phyloP scores from a whole-genome alignment of 2,113 vertebrate genomes.

The Poicephalus gulielmi region DNA sequence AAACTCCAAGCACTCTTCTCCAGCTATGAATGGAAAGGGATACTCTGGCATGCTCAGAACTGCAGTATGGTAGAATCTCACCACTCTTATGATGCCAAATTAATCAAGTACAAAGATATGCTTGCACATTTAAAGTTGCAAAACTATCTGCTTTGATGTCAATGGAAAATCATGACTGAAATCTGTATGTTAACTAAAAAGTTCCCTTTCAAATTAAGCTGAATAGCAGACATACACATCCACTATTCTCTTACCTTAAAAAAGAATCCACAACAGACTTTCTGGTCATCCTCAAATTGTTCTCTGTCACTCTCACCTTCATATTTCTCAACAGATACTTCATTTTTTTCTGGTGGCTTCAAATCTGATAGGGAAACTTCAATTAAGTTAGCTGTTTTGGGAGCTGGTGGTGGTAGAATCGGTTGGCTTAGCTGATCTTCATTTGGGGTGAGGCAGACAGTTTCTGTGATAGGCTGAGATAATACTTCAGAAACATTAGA shows the following conservation, averaged over 20 bases:
- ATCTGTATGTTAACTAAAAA: not conserved
- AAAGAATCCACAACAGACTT: constrained; percentile 93
- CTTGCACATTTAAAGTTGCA: not conserved
- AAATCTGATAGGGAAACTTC: constrained; percentile 92
- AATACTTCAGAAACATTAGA: constrained; percentile 86
- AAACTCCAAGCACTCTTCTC: not conserved
- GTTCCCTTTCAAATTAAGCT: not conserved
- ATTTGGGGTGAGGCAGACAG: constrained; percentile 81
- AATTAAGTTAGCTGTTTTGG: constrained; percentile 84
- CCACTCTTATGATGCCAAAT: not conserved
- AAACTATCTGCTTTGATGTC: not conserved
- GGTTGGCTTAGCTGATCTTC: constrained; percentile 78
- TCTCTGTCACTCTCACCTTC: constrained; percentile 82
- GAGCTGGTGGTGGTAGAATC: constrained; percentile 62
- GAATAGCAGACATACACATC: not conserved
- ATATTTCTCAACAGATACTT: constrained; percentile 74
- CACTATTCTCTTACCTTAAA: constrained; percentile 85
- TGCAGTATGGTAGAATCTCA: not conserved
- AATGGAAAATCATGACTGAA: not conserved
- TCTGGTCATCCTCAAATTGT: constrained; percentile 86
- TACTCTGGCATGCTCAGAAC: not conserved
- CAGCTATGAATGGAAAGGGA: not conserved
- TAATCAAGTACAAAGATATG: not conserved
- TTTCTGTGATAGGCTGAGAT: constrained; percentile 85
- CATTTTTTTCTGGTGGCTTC: constrained; percentile 82